phyloP scores from a whole-genome alignment of 2,888 invertebrate genomes.

The Tetheella fluctuosa region DNA sequence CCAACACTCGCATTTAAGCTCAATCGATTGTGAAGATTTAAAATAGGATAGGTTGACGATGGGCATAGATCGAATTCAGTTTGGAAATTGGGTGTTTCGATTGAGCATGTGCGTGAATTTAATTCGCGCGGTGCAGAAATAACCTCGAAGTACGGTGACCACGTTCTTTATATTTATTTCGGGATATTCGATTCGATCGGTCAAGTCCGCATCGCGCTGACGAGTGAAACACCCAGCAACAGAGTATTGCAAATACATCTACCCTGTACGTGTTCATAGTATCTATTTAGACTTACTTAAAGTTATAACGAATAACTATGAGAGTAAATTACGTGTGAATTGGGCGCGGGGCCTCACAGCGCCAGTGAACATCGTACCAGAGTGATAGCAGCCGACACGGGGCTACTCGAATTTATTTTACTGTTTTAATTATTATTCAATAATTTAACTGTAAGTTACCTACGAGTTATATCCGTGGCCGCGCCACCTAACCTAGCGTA shows the following conservation, averaged over 20 bases:
- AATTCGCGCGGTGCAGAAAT: slow-evolving; percentile 20
- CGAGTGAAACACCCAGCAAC: slow-evolving; percentile 71
- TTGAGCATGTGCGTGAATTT: slow-evolving; percentile 16
- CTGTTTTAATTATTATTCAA: slow-evolving; percentile 39
- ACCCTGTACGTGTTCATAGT: slow-evolving; percentile 83
- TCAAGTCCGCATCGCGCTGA: slow-evolving; percentile 34
- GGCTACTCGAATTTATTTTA: slow-evolving; percentile 43
- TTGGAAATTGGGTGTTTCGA: slow-evolving; percentile 10
- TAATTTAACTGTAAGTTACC: slow-evolving; percentile 60
- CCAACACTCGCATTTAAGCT: slow-evolving; percentile 48
- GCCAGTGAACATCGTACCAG: slow-evolving; percentile 59
- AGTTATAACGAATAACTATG: slow-evolving; percentile 72
- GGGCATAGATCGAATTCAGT: neutral
- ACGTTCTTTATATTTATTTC: slow-evolving; percentile 12
- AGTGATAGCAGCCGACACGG: slow-evolving; percentile 53
- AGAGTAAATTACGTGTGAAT: slow-evolving; percentile 59
- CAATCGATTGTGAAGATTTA: slow-evolving; percentile 18
- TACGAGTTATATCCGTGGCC: slow-evolving; percentile 73
- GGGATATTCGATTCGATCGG: slow-evolving; percentile 20
- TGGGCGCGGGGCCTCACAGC: slow-evolving; percentile 61
- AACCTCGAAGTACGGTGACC: slow-evolving; percentile 29
- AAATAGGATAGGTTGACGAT: neutral
- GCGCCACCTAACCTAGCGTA: slow-evolving; percentile 81
- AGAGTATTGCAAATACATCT: slow-evolving; percentile 80
- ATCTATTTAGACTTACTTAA: slow-evolving; percentile 76